Evolutionary conservation across 2,888 invertebrate species (phyloP), one percentile per base, ranked within the genome.

Genomic region (Craniophora ligustri): DNA sequence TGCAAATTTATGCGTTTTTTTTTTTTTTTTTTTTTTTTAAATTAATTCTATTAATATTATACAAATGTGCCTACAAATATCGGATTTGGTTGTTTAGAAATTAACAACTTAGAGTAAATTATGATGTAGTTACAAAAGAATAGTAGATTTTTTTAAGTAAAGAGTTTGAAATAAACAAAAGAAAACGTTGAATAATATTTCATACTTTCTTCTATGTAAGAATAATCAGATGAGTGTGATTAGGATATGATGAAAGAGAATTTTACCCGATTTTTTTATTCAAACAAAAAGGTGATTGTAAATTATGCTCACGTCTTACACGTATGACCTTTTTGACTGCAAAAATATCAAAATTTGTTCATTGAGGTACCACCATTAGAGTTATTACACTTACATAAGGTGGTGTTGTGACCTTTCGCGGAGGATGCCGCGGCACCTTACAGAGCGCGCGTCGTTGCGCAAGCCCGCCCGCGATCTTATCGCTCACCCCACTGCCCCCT

Each of bases 371-470:
- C 58, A 61, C 53, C 58, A 67, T 71, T 63, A 67, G 73, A 69
- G 56, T 73, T 73, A 74, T 71, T 75, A 62, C 70, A 71, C 78
- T 85, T 85, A 84, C 78, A 79, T 85, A 85, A 86, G 76, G 50
- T 71, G 58, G 72, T 71, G 67, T 59, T 72, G 54, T 85, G 91
- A 92, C 91, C 92, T 92, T 92, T 92, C 75, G 79, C 73, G 57
- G 87, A 87, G 87, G 88, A 90, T 89, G 87, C 77, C 59, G 50
- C 63, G 79, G 81, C 81, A 88, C 87, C 87, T 89, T 84, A 79
- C 84, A 71, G 74, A 66, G 64, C 65, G 76, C 75, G 73, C 75
- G 63, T 72, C 74, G 76, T 85, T 85, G 82, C 79, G 81, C 83
- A 85, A 84, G 67, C 67, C 67, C 57, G 69, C 59, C 23, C 34